phyloP scores from a whole-genome alignment of 2,113 vertebrate species.

The Cyprinus carpio region DNA sequence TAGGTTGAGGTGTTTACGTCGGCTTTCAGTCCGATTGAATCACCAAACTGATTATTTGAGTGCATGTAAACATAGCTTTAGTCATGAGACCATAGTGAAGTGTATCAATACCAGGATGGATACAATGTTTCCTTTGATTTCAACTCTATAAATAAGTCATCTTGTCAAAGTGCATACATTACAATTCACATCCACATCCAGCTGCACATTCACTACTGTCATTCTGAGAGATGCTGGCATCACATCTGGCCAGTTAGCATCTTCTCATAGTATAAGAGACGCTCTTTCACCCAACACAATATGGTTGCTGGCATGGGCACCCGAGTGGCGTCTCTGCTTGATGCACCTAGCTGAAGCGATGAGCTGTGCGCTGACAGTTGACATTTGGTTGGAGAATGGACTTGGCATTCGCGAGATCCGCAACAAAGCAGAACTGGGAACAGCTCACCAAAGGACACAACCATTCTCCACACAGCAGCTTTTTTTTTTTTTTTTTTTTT shows the following conservation, averaged over 20 bases:
- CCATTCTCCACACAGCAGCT: conserved; percentile 52
- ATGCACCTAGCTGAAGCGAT: conserved; percentile 77
- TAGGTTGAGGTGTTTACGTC: background rate
- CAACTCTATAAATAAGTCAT: background rate
- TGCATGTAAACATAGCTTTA: background rate
- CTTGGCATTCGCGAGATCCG: conserved; percentile 81
- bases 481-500: conserved; percentile 41
- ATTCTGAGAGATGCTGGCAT: conserved; percentile 13
- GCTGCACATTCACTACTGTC: conserved; percentile 1
- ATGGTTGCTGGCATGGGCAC: conserved; percentile 63
- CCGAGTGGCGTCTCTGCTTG: conserved; percentile 67
- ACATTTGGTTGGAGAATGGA: conserved; percentile 83
- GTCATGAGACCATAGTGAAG: no score
- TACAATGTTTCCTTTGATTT: background rate
- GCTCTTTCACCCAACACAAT: conserved; percentile 37
- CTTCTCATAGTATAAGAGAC: conserved; percentile 17
- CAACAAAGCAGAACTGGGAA: conserved; percentile 74
- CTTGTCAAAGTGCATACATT: background rate
- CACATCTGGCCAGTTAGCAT: conserved; percentile 8
- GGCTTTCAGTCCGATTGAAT: background rate
- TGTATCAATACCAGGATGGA: background rate
- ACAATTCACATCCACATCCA: background rate
- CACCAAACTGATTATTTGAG: background rate
- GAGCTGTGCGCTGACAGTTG: conserved; percentile 82
- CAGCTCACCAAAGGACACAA: conserved; percentile 48